Evolutionary conservation across 2,888 invertebrate species (phyloP).

Genomic region (Dryomyza anilis): DNA sequence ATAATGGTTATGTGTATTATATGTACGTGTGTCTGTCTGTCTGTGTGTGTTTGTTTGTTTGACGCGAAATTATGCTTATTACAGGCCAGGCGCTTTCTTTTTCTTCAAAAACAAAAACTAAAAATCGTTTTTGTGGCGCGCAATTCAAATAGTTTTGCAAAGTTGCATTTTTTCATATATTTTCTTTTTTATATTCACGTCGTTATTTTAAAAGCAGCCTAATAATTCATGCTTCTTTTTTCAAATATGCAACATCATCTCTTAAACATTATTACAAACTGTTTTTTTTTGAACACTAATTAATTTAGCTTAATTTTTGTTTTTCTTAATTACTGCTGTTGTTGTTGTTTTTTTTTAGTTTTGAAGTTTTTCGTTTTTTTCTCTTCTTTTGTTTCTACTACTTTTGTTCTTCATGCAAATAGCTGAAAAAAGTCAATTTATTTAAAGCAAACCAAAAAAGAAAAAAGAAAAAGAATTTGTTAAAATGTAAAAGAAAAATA

Average conservation of each 20-base stretch:
- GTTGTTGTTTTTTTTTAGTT: not conserved
- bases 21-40: constrained; percentile 12
- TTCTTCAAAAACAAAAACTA: too few relatives aligned
- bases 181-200: too few relatives aligned
- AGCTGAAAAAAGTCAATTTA: not conserved
- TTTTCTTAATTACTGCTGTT: not conserved
- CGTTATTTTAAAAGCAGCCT: too few relatives aligned
- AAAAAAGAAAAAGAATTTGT: not conserved
- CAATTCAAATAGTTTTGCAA: not conserved
- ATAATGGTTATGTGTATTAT: constrained; percentile 22
- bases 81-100: too few relatives aligned
- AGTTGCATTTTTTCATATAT: too few relatives aligned
- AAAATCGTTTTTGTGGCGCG: not conserved
- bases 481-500: not conserved
- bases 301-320: not conserved
- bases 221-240: too few relatives aligned
- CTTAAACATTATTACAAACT: too few relatives aligned
- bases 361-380: not conserved
- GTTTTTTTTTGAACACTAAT: too few relatives aligned
- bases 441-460: not conserved
- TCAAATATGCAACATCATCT: too few relatives aligned
- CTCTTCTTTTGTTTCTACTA: too few relatives aligned
- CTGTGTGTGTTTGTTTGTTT: not conserved
- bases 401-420: too few relatives aligned
- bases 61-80: not conserved